Percentiles rank a stretch among this genome's conserved stretches.
phyloP scores from a whole-genome alignment of 2,888 invertebrate species.

The Stomorhina lunata region DNA sequence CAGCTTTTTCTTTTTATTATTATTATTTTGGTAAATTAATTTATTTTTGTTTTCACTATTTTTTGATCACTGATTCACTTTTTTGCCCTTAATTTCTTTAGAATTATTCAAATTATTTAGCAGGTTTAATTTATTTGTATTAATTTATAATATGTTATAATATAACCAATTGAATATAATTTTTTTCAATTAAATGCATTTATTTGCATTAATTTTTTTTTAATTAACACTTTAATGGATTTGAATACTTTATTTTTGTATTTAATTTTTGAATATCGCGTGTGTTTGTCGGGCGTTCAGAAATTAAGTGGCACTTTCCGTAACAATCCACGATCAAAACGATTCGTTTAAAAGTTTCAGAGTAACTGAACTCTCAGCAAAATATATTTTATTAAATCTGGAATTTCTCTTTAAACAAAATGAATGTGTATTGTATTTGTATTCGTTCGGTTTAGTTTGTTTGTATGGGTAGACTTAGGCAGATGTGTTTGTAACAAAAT shows the following conservation, averaged over 20 bases:
- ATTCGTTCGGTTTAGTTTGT: not conserved
- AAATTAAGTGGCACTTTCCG: constrained; percentile 34
- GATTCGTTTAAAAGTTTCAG: constrained; percentile 46
- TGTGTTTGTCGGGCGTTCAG: not conserved
- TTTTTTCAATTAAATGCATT: not conserved
- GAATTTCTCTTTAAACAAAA: constrained; percentile 10
- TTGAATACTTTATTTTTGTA: not conserved
- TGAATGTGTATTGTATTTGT: not conserved
- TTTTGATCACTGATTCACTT: not conserved
- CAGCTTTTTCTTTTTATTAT: not conserved
- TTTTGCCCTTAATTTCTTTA: not conserved
- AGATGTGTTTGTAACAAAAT: not conserved
- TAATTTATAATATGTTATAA: not conserved
- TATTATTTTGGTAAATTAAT: not conserved
- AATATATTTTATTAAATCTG: not conserved
- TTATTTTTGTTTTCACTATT: not conserved
- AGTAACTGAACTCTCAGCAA: constrained; percentile 50
- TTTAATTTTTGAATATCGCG: not conserved
- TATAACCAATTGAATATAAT: not conserved
- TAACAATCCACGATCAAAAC: constrained; percentile 30
- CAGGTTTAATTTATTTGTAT: not conserved
- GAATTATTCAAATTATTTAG: not conserved
- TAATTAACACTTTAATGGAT: not conserved
- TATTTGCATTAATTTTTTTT: not conserved
- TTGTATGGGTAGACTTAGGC: not conserved